Conservation (phyloP, 1,140 invertebrate species). For the Penaeus indicus region DNA sequence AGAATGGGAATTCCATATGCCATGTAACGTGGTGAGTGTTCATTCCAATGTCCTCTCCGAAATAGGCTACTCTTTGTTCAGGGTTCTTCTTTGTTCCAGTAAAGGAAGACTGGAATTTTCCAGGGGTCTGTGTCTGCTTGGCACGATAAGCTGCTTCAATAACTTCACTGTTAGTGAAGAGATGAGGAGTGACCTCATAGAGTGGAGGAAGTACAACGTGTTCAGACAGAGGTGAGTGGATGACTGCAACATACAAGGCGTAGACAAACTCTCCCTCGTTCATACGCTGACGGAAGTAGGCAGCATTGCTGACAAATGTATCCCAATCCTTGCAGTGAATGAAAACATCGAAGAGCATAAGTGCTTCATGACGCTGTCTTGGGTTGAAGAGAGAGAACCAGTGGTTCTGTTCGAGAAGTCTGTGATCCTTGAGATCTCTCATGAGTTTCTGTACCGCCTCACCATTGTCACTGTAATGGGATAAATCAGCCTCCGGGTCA, state of each 20-base stretch:
- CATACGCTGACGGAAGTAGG: constrained; percentile 35
- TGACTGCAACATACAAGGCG: constrained; percentile 32
- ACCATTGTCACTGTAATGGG: no score
- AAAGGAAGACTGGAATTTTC: constrained; percentile 2
- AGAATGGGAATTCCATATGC: constrained; percentile 41
- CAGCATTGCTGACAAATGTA: constrained; percentile 37
- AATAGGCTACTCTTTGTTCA: constrained; percentile 41
- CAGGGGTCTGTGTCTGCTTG: constrained; percentile 42
- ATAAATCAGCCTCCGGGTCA: no score
- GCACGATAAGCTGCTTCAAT: constrained; percentile 23
- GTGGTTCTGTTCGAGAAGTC: no score
- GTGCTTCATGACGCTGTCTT: no score
- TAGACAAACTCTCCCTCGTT: constrained; percentile 51
- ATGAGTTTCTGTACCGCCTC: no score
- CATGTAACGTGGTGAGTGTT: constrained; percentile 46
- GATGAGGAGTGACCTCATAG: constrained; percentile 45
- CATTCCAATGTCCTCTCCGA: constrained; percentile 42
- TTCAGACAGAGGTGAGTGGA: not conserved
- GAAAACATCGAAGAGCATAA: constrained; percentile 5
- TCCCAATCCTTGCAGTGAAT: constrained; percentile 37
- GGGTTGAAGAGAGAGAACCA: no score
- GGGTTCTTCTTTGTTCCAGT: constrained; percentile 29
- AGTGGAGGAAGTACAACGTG: constrained; percentile 38
- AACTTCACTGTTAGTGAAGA: constrained; percentile 41
- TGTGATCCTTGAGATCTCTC: no score